Evolutionary conservation across 2,113 vertebrate genomes (phyloP), one percentile per base, ranked within the genome.

Genomic region (Sorex fumeus): DNA sequence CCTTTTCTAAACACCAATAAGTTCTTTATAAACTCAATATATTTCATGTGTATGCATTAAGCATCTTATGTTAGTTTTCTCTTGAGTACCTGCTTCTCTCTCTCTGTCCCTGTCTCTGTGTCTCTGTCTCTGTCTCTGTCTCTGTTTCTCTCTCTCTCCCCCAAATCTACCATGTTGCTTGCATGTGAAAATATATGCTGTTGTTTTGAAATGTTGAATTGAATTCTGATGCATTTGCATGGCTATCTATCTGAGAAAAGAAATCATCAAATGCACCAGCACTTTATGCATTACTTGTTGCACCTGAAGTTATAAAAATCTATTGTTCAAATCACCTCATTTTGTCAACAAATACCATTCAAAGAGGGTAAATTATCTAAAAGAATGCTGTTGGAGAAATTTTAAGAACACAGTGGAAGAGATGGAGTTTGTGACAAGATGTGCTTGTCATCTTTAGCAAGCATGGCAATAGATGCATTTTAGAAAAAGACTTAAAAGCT

Each of bases 261-360:
- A 85, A 90, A 18, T 50, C 79, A 10, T 81, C 23, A 88, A 86
- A 36, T 45, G 10, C 2, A 79, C 2, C 25, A 75, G 79, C 32
- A 91, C 4, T 15, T 69, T 88, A 40, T 80, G 27, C 6, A 74
- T 90, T 90, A 72, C 40, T 90, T 82, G 36, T 10, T 19, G 28
- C 7, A 78, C 3, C 4, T 21, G 88, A 71, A 40, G 1, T 81
- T 75, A 82, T 75, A 53, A 6, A 69, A 79, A 27, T 60, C 0
- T 53, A 90, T 66, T 30, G 79, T 90, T 66, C 36, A 92, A 71
- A 80, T 92, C 8, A 25, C 72, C 64, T 84, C 10, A 16, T 88
- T 93, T 94, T 92, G 7, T 72, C 30, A 90, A 79, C 28, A 94
- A 76, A 86, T 72, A 72, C 71, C 43, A 88, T 85, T 88, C 74